Base-by-base conservation (phyloP, 92 coral and sea anemone species). In the Pocillopora meandrina region DNA sequence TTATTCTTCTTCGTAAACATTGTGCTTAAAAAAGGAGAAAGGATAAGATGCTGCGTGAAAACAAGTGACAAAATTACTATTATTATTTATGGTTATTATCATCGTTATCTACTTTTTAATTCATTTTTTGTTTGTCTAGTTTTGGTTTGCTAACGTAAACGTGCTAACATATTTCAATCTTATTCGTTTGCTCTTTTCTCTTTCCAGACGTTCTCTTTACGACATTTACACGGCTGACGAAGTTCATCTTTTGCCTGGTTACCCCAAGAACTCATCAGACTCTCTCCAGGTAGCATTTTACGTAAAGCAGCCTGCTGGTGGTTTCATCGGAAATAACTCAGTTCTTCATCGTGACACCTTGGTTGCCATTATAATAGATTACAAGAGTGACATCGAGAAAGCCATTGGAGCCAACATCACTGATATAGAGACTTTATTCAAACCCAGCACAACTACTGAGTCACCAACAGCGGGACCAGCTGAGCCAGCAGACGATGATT, bases 241-340 rank as follows among this genome's bases (percentile, higher is more conserved):
- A 13, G 74, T 66, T 64, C 84, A 79, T 56, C 56, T 79, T 2
- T 36, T 79, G 52, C 84, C 84, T 66, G 84, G 84, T 65, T 79
- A 79, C 49, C 84, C 84, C 13, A 79, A 21, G 5, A 68, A 65
- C 61, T 1, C 62, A 3, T 11, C 36, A 13, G 62, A 49, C 20
- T 36, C 84, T 21, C 42, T 79, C 17, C 84, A 61, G n/a, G 84
- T 79, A 26, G 73, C 42, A 17, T 79, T 79, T 79, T 79, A 79
- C 74, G 84, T 79, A 7, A 74, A 36, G 63, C 72, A 65, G 49
- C 84, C 84, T 4, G 26, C 10, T 16, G 63, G 74, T 20, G 47
- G 64, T 5, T 65, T 68, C 42, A 49, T 79, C 52, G 65, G 74
- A 49, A 60, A 76, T 19, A 3, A 10, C 16, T 76, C 80, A 16